Conservation (phyloP, 1,140 invertebrate genomes). For the Akabosia matsudoensis region DNA sequence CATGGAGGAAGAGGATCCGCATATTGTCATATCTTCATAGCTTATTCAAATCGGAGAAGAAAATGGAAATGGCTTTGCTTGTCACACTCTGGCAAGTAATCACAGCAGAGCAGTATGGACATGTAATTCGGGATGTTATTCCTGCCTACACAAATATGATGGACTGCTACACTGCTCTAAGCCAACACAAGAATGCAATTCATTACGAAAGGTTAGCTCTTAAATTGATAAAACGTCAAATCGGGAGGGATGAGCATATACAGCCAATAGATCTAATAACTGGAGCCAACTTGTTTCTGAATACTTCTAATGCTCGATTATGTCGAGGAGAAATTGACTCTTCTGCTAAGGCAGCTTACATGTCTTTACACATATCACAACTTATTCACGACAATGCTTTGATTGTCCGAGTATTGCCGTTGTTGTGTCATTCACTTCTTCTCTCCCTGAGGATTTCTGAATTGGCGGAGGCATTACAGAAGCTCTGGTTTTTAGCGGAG, state of each 20-base stretch:
- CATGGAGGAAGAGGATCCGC: slow-evolving; percentile 33
- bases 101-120: slow-evolving; percentile 29
- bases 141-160: slow-evolving; percentile 44
- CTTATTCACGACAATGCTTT: slow-evolving; percentile 38
- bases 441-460: slow-evolving; percentile 31
- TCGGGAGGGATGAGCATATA: slow-evolving; percentile 23
- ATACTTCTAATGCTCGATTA: slow-evolving; percentile 2
- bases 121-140: slow-evolving; percentile 37
- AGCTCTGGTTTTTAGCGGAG: slow-evolving; percentile 38
- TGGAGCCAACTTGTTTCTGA: slow-evolving; percentile 35
- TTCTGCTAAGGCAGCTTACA: slow-evolving; percentile 24
- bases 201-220: slow-evolving; percentile 37
- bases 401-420: slow-evolving; percentile 26
- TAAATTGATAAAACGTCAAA: slow-evolving; percentile 17
- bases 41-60: slow-evolving; percentile 31
- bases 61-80: slow-evolving; percentile 35
- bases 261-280: slow-evolving; percentile 35
- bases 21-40: slow-evolving; percentile 38
- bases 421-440: slow-evolving; percentile 14
- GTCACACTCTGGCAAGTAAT: slow-evolving; percentile 34
- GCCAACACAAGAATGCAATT: slow-evolving; percentile 28
- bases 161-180: slow-evolving; percentile 28
- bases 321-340: slow-evolving; percentile 28
- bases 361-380: slow-evolving; percentile 36
- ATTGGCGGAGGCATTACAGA: slow-evolving; percentile 31